Base-by-base conservation (phyloP, 2,888 invertebrate species). In the Sepioteuthis lessoniana region DNA sequence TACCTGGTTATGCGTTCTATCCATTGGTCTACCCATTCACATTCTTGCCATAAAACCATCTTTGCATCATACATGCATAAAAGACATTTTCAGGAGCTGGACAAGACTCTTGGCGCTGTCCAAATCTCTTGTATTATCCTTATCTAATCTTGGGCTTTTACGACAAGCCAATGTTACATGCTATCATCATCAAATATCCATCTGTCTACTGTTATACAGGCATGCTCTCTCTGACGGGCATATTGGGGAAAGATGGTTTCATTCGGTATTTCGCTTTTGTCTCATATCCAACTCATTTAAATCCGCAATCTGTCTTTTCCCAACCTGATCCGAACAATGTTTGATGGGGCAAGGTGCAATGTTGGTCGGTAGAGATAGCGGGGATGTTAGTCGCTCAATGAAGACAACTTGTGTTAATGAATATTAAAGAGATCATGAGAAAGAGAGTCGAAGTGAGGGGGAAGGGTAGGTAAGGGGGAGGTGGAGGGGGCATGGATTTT, bases 91-190 rank as follows among this genome's bases (percentile, higher is more conserved):
- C 16, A 16, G 19, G 35, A 76, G n/a, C n/a, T 13, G 76, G 76
- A 76, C 76, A 76, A 76, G 76, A 76, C 76, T 76, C 76, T 13
- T 76, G 76, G 76, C 76, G 35, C 76, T 76, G 35, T 76, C 76
- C n/a, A 76, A 76, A 76, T 76, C 76, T 76, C 76, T n/a, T 35
- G 76, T 76, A 76, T 76, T 76, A 76, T 76, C 76, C 76, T 76
- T 13, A 76, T 76, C 76, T 76, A 76, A 76, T 76, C 76, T 76
- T 76, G 35, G 76, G 76, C n/a, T 76, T 35, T 76, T 76, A 76
- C 76, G 35, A 76, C 76, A 35, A 76, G n/a, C 76, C n/a, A 19
- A 76, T 76, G 76, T 21, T 35, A 35, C 35, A 76, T 76, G 76
- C 76, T n/a, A 35, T 76, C 76, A 76, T 76, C 76, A 76, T 76